Base-by-base conservation (phyloP, 2,113 vertebrate species). In the Gasterosteus nipponicus region DNA sequence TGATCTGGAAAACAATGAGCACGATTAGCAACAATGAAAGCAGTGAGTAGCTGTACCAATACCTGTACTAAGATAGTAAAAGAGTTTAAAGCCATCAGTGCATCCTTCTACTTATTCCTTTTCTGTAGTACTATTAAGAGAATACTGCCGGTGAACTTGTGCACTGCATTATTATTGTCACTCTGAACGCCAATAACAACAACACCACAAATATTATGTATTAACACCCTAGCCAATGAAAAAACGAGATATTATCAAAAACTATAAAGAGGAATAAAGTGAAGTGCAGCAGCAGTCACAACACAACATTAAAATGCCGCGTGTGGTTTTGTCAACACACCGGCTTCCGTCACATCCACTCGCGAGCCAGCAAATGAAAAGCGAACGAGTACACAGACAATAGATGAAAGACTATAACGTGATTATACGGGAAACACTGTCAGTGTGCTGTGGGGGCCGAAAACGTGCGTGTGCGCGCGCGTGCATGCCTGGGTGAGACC, bases 401-500 rank as follows among this genome's bases (percentile, higher is more conserved):
- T 5, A 1, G 1, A 26, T 16, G 47, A 19, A 60, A 49, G 11
- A 57, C 19, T 62, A 14, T 46, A 38, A 69, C 83, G 12, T 26
- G 56, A 53, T 79, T 10, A 29, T 14, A 56, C 53, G 47, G 62
- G 14, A n/a, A 41, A 14, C 22, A 85, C 77, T 86, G 63, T 26
- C 33, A 26, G 11, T 33, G 9, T 38, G 38, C 33, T 51, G 33
- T 61, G n/a, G 1, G 58, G 60, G 16, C 39, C 65, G 39, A 63
- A 61, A 60, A 39, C 41, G 61, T 68, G 66, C 22, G 49, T 51
- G 46, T 53, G 68, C 73, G 77, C 51, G 70, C 39, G 76, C 67
- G 78, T 86, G 76, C 44, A 35, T 33, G 53, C 19, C 70, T 41
- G 80, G 15, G 69, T 46, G 84, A 71, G 84, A 75, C 65, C 63